phyloP scores from a whole-genome alignment of 2,797 vertebrate genomes.

The Phylloscopus collybita region DNA sequence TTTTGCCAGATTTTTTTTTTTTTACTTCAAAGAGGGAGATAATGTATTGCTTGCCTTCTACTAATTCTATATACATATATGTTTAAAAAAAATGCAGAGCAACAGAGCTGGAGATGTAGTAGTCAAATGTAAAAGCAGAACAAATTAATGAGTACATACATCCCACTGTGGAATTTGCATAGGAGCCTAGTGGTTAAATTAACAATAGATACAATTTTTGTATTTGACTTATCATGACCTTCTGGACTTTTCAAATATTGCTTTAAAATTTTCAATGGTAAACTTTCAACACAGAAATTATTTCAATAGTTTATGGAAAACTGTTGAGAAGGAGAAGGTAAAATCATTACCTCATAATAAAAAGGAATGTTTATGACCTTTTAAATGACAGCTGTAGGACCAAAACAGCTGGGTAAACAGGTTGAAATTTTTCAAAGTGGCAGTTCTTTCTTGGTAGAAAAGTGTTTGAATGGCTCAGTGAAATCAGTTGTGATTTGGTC shows the following conservation, averaged over 20 bases:
- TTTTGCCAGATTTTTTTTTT: accelerated
- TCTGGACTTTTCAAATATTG: neutral
- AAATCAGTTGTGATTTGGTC: neutral
- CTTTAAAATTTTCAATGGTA: neutral
- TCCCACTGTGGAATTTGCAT: neutral
- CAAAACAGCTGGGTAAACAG: neutral
- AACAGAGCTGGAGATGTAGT: neutral
- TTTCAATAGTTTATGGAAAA: neutral
- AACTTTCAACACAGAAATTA: neutral
- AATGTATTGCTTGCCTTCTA: neutral
- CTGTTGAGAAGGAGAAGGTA: neutral
- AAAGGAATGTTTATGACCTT: slow-evolving; percentile 1
- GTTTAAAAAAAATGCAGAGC: neutral
- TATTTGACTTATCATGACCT: neutral
- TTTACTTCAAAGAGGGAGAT: neutral
- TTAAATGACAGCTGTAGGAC: neutral
- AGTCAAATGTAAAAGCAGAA: neutral
- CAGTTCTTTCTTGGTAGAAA: neutral
- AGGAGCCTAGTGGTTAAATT: neutral
- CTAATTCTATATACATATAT: neutral
- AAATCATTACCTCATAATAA: neutral
- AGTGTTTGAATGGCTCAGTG: neutral
- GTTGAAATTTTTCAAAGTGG: slow-evolving; percentile 29
- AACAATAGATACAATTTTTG: neutral
- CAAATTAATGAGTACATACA: neutral